A percentile compares a stretch with the other conserved stretches of the same genome.
Conservation (phyloP, 23 tunicate species). For the Corella eumyota region DNA sequence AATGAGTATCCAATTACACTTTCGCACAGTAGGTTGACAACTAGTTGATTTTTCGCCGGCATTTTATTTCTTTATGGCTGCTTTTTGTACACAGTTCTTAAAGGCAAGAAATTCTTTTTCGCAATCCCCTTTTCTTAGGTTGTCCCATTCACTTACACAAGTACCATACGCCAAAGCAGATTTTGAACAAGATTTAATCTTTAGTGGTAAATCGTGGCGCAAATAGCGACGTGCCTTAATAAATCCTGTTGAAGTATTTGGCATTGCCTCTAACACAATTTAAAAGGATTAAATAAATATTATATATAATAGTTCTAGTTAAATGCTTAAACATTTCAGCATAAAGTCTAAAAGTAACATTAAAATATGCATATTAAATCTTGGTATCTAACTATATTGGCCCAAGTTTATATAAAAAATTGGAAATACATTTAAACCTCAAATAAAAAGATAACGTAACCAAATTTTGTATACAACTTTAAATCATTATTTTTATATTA, state of each 20-base stretch:
- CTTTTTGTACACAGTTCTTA: constrained; percentile 59
- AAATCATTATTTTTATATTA: too few relatives aligned
- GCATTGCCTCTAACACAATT: too few relatives aligned
- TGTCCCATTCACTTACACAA: constrained; percentile 93
- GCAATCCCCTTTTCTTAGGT: constrained; percentile 88
- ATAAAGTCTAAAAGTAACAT: too few relatives aligned
- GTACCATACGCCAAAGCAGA: constrained; percentile 60
- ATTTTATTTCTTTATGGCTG: constrained; percentile 12
- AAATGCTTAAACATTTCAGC: too few relatives aligned
- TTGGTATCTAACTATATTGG: too few relatives aligned
- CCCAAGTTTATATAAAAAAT: too few relatives aligned
- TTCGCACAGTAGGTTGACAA: constrained; percentile 7
- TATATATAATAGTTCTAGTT: too few relatives aligned
- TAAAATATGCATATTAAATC: too few relatives aligned
- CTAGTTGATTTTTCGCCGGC: background rate
- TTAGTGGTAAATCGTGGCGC: constrained; percentile 47
- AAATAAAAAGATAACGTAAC: too few relatives aligned
- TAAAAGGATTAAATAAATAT: too few relatives aligned
- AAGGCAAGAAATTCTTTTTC: constrained; percentile 59
- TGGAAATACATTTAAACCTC: too few relatives aligned
- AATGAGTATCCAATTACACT: constrained; percentile 27
- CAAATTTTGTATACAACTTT: too few relatives aligned
- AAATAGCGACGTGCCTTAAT: constrained; percentile 56
- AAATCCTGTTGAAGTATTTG: constrained; percentile 50
- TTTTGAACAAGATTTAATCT: constrained; percentile 44